Evolutionary conservation across 2,113 vertebrate species (phyloP).

Genomic region (Phycodurus eques): DNA sequence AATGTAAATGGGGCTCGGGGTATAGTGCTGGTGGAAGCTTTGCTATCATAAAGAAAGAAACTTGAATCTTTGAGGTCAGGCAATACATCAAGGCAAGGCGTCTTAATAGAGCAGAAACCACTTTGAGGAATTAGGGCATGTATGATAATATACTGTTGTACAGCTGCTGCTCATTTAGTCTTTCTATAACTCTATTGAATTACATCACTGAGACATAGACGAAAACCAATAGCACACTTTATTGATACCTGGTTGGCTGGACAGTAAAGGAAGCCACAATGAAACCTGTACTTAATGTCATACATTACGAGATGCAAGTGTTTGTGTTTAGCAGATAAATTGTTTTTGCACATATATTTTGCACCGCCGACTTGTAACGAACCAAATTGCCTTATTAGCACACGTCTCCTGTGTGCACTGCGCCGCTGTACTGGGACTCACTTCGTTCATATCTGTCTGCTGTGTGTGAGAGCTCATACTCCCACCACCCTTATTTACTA

Average conservation of each 20-base stretch:
- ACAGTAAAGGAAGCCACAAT: constrained; percentile 12
- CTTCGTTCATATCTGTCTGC: constrained; percentile 7
- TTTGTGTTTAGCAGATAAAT: constrained; percentile 16
- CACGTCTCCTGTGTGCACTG: not conserved
- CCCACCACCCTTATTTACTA: constrained; percentile 43
- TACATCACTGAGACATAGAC: not conserved
- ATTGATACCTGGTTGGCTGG: constrained; percentile 19
- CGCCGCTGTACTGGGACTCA: constrained; percentile 5
- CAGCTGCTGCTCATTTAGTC: not conserved
- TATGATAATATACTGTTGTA: not conserved
- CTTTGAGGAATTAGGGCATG: no score
- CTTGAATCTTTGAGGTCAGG: no score
- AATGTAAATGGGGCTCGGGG: no score
- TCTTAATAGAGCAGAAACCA: no score
- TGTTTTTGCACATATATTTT: constrained; percentile 22
- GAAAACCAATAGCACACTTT: constrained; percentile 20
- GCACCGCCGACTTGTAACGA: constrained; percentile 28
- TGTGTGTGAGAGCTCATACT: constrained; percentile 12
- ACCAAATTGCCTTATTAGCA: constrained; percentile 35
- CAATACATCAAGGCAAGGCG: no score
- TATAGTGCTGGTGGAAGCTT: no score
- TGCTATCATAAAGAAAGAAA: no score
- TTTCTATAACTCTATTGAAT: not conserved
- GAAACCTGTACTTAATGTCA: not conserved
- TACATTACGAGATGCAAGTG: not conserved